phyloP scores from a whole-genome alignment of 92 coral and sea anemone species.

The Actinernus sp. region DNA sequence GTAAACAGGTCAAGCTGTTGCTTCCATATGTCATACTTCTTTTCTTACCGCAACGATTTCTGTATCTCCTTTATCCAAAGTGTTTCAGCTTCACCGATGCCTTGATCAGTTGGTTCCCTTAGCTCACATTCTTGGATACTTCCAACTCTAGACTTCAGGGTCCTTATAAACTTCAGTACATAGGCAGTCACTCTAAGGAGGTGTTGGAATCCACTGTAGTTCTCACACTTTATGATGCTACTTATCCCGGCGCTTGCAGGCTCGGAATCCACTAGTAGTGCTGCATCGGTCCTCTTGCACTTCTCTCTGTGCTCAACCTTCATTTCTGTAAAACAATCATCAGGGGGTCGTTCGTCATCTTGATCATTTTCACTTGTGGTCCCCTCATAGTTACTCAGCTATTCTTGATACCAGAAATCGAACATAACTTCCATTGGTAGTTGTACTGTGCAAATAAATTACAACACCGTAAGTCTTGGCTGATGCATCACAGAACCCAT shows the following conservation, averaged over 20 bases:
- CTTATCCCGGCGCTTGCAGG: no score
- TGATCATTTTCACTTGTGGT: slow-evolving; percentile 18
- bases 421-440: background rate
- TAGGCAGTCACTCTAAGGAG: no score
- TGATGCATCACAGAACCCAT: slow-evolving; percentile 38
- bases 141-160: no score
- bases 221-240: no score
- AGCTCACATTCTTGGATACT: no score
- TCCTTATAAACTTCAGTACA: no score
- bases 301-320: slow-evolving; percentile 27
- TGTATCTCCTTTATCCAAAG: slow-evolving; percentile 52
- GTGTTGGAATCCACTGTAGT: no score
- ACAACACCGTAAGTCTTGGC: slow-evolving; percentile 63
- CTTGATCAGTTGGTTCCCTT: slow-evolving; percentile 1
- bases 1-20: slow-evolving; percentile 26
- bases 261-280: slow-evolving; percentile 15
- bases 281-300: slow-evolving; percentile 13
- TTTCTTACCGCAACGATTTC: slow-evolving; percentile 14
- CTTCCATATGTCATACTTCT: slow-evolving; percentile 34
- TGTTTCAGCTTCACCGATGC: slow-evolving; percentile 25
- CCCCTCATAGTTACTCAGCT: slow-evolving; percentile 25
- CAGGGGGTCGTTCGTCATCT: slow-evolving; percentile 5
- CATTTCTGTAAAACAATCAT: slow-evolving; percentile 32
- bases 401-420: slow-evolving; percentile 34
- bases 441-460: slow-evolving; percentile 39